Conservation (phyloP, 1,140 invertebrate species). For the Carposina sasakii region DNA sequence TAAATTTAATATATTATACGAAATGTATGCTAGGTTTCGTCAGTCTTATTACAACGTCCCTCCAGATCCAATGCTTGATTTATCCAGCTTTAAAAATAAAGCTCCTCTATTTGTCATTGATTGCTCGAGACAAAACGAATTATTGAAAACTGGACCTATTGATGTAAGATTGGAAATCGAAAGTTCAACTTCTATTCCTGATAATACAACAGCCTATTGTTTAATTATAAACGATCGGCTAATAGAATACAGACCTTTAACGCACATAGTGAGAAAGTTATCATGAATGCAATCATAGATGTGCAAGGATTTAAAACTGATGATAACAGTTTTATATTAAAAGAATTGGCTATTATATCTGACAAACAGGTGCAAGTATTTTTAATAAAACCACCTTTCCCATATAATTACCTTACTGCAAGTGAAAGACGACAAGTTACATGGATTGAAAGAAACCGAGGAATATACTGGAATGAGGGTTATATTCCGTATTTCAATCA, state of each 20-base stretch:
- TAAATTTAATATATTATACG: conserved; percentile 17
- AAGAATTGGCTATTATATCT: conserved; percentile 19
- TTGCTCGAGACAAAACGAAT: conserved; percentile 17
- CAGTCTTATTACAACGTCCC: conserved; percentile 14
- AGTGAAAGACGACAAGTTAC: not conserved
- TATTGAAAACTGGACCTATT: conserved; percentile 20
- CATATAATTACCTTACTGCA: conserved; percentile 4
- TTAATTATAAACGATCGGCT: conserved; percentile 26
- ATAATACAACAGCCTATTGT: conserved; percentile 27
- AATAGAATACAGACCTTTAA: conserved; percentile 25
- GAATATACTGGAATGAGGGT: conserved; percentile 6
- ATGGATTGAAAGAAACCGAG: conserved; percentile 9
- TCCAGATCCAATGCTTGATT: conserved; percentile 7
- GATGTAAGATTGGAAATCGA: conserved; percentile 24
- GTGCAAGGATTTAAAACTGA: conserved; percentile 19
- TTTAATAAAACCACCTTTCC: conserved; percentile 15
- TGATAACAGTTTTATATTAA: conserved; percentile 16
- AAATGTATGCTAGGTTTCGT: conserved; percentile 17
- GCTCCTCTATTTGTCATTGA: conserved; percentile 15
- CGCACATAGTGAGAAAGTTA: conserved; percentile 20
- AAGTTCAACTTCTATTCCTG: conserved; percentile 16
- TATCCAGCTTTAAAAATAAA: conserved; percentile 4
- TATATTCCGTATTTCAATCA: not conserved
- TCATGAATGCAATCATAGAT: conserved; percentile 18
- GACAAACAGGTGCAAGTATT: conserved; percentile 7